Conservation (phyloP, 2,113 vertebrate genomes). For the Crypturellus undulatus region DNA sequence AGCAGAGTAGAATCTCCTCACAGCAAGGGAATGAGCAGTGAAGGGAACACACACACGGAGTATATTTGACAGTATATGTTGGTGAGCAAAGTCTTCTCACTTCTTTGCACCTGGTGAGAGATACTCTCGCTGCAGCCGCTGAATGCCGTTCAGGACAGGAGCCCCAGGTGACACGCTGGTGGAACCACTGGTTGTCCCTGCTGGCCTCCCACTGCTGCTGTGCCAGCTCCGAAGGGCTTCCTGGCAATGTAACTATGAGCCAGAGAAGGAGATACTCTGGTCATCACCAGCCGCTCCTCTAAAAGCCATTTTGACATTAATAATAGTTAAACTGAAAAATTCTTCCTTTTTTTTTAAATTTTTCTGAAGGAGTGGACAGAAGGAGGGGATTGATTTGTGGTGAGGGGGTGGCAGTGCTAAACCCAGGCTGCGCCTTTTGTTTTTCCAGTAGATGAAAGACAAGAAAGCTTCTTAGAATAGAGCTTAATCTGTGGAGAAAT, state of each 20-base stretch:
- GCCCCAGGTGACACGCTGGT: neutral
- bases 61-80: neutral
- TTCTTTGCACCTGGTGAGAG: neutral
- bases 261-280: neutral
- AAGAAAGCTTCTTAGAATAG: constrained; percentile 29
- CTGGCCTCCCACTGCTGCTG: neutral
- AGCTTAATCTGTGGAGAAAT: constrained; percentile 17
- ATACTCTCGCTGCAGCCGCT: neutral
- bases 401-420: neutral
- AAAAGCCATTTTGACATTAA: neutral
- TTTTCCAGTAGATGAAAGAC: neutral
- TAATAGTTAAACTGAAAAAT: neutral
- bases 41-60: neutral
- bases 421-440: neutral
- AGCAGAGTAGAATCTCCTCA: neutral
- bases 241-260: neutral
- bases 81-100: neutral
- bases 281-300: neutral
- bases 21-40: neutral
- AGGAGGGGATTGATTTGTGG: neutral
- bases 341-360: neutral
- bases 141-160: neutral
- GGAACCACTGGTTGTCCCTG: neutral
- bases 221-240: neutral
- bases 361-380: too few relatives aligned